Evolutionary conservation across 2,888 invertebrate species (phyloP).

Genomic region (Fabriciana adippe): DNA sequence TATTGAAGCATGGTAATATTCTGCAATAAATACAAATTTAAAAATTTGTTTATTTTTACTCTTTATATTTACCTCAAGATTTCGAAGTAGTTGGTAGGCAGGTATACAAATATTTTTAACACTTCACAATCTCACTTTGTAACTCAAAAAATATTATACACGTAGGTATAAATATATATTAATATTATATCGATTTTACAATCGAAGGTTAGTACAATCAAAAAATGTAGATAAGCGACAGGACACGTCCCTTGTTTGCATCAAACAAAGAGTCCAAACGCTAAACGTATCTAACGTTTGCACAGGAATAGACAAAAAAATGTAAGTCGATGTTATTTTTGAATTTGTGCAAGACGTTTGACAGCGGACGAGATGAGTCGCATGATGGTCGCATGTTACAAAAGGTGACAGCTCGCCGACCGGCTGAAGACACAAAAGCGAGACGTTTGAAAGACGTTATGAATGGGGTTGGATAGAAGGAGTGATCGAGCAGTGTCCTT

Average conservation of each 20-base stretch:
- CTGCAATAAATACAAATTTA: too few relatives aligned
- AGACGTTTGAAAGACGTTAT: slow-evolving; percentile 76
- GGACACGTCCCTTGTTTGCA: slow-evolving; percentile 76
- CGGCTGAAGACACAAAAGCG: slow-evolving; percentile 60
- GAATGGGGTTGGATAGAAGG: slow-evolving; percentile 75
- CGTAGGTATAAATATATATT: too few relatives aligned
- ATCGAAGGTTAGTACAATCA: slow-evolving; percentile 57
- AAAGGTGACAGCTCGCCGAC: slow-evolving; percentile 72
- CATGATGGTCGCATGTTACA: slow-evolving; percentile 63
- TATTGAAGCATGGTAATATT: too few relatives aligned
- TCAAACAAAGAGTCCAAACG: slow-evolving; percentile 73
- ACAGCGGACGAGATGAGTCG: slow-evolving; percentile 71
- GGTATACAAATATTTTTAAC: too few relatives aligned
- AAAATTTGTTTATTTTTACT: too few relatives aligned
- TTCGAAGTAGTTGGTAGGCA: too few relatives aligned
- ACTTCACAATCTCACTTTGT: too few relatives aligned
- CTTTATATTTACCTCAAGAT: too few relatives aligned
- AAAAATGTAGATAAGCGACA: slow-evolving; percentile 66
- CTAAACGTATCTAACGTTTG: slow-evolving; percentile 77
- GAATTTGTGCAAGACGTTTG: slow-evolving; percentile 82
- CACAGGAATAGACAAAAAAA: slow-evolving; percentile 71
- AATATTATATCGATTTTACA: slow-evolving; percentile 41
- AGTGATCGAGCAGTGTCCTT: slow-evolving; percentile 75
- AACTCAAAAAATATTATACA: too few relatives aligned
- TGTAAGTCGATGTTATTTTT: slow-evolving; percentile 76